Percentiles rank a stretch among this genome's conserved stretches.
Conservation (phyloP, 2,797 vertebrate genomes). For the Lacerta viridis region DNA sequence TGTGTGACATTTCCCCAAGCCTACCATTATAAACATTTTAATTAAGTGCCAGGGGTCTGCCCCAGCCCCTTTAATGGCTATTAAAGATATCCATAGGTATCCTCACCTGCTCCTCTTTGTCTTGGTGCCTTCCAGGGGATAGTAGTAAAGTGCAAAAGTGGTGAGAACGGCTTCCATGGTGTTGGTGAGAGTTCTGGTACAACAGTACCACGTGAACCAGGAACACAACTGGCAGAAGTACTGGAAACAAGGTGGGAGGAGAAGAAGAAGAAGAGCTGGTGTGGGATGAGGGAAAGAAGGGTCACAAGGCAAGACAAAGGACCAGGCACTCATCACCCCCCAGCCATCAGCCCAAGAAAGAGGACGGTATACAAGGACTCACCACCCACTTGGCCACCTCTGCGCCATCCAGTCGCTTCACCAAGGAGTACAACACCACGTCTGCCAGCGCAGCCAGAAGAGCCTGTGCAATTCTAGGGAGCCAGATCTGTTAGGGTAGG, state of each 20-base stretch:
- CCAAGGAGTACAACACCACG: constrained; percentile 88
- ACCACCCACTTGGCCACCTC: constrained; percentile 91
- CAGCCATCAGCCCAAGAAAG: not conserved
- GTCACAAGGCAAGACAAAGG: not conserved
- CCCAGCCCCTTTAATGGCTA: too few relatives aligned
- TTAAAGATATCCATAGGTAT: constrained; percentile 16
- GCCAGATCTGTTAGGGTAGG: constrained; percentile 86
- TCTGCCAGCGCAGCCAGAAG: constrained; percentile 91
- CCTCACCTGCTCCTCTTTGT: constrained; percentile 85
- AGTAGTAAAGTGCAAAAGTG: constrained; percentile 90
- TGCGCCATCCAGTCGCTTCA: constrained; percentile 82
- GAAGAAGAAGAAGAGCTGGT: not conserved
- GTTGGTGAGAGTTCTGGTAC: constrained; percentile 95
- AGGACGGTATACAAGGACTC: constrained; percentile 56
- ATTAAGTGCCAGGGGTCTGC: too few relatives aligned
- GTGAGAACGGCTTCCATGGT: constrained; percentile 92
- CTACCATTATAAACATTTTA: too few relatives aligned
- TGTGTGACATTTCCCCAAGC: not conserved
- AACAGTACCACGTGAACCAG: constrained; percentile 98
- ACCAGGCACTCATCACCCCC: not conserved
- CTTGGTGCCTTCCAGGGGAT: constrained; percentile 87
- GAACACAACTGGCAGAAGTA: constrained; percentile 94
- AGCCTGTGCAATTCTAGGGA: constrained; percentile 89
- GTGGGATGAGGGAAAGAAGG: not conserved
- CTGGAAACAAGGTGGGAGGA: constrained; percentile 76